A percentile compares a stretch with the other conserved stretches of the same genome.
phyloP scores from a whole-genome alignment of 2,113 vertebrate species.

The Protomyctophum bolini region DNA sequence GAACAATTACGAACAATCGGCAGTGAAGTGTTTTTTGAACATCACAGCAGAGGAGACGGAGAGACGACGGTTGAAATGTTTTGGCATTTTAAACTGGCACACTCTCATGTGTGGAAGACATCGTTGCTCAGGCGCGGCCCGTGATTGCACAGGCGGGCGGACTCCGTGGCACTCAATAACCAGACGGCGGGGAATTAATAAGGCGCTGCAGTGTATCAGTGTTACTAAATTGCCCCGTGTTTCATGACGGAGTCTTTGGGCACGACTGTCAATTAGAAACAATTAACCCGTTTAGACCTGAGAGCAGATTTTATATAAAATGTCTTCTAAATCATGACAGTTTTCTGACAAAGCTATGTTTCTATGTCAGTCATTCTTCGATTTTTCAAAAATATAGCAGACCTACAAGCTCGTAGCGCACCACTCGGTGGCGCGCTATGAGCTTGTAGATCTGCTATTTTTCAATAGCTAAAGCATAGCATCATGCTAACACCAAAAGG shows the following conservation, averaged over 20 bases:
- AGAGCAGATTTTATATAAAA: no score
- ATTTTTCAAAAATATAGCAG: no score
- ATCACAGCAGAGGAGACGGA: slow-evolving; percentile 28
- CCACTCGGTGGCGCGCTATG: no score
- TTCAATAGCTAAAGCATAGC: no score
- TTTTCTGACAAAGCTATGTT: no score
- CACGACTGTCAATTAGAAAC: slow-evolving; percentile 73
- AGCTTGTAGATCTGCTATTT: no score
- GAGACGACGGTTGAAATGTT: slow-evolving; percentile 47
- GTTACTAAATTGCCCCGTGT: slow-evolving; percentile 70
- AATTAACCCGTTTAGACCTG: no score
- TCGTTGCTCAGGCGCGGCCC: slow-evolving; percentile 33
- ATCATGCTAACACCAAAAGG: no score
- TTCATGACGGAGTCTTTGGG: slow-evolving; percentile 72
- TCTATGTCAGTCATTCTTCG: no score
- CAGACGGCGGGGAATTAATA: slow-evolving; percentile 68
- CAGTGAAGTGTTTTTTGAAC: slow-evolving; percentile 15
- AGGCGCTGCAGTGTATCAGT: slow-evolving; percentile 65
- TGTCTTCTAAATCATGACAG: no score
- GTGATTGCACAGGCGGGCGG: slow-evolving; percentile 58
- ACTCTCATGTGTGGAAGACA: slow-evolving; percentile 32
- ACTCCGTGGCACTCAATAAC: slow-evolving; percentile 37
- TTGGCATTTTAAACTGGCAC: slow-evolving; percentile 38
- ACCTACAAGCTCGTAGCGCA: no score
- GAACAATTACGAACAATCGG: slow-evolving; percentile 27